Evolutionary conservation across 2,888 invertebrate genomes (phyloP).

Genomic region (Callimorpha dominula): DNA sequence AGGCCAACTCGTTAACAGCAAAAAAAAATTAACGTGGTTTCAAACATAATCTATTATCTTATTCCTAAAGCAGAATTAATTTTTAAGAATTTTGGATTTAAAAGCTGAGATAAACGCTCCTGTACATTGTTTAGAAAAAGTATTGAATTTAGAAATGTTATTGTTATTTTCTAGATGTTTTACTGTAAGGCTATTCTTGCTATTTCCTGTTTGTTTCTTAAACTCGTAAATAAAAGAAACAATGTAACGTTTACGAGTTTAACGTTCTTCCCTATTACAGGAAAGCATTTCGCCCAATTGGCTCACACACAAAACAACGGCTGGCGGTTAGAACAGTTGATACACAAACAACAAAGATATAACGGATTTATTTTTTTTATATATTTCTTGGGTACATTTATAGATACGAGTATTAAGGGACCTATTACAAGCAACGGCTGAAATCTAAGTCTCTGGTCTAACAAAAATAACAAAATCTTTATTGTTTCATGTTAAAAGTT

Average conservation of each 20-base stretch:
- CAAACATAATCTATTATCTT: no score
- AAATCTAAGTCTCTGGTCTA: no score
- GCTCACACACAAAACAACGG: conserved; percentile 5
- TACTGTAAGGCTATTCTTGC: conserved; percentile 6
- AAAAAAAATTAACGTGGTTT: no score
- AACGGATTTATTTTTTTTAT: background rate
- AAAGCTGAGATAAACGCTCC: background rate
- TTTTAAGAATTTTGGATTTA: no score
- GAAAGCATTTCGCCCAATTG: conserved; percentile 19
- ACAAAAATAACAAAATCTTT: no score
- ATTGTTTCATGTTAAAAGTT: no score
- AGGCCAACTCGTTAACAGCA: no score
- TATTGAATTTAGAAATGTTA: conserved; percentile 11
- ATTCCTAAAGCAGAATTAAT: no score
- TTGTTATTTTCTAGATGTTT: conserved; percentile 9
- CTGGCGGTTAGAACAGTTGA: background rate
- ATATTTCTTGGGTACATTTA: background rate
- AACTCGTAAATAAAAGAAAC: conserved; percentile 29
- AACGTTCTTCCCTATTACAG: conserved; percentile 17
- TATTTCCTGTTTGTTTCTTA: conserved; percentile 20
- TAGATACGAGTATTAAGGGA: background rate
- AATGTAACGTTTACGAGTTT: conserved; percentile 23
- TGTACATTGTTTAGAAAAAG: background rate
- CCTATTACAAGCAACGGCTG: no score
- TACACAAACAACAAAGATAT: background rate